Percentiles rank a stretch among this genome's conserved stretches.
Evolutionary conservation across 1,140 invertebrate species (phyloP).

Genomic region (Luehdorfia chinensis): DNA sequence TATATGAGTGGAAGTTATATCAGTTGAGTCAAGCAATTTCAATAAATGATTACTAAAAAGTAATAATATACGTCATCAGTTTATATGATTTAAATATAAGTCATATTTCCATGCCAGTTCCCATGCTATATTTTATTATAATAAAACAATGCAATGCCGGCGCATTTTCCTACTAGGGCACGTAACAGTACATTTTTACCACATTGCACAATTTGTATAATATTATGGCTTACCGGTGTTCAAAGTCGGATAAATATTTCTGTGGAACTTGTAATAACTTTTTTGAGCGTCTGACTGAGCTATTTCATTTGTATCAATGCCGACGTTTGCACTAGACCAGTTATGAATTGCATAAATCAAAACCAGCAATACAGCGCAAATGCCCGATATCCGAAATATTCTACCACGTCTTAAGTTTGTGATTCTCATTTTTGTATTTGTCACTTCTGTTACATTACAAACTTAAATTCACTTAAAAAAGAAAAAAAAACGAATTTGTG

Average conservation of each 20-base stretch:
- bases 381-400: slow-evolving; percentile 48
- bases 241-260: slow-evolving; percentile 53
- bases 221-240: slow-evolving; percentile 32
- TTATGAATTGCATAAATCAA: slow-evolving; percentile 60
- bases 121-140: slow-evolving; percentile 23
- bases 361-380: slow-evolving; percentile 49
- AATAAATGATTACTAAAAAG: no score
- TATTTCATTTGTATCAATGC: slow-evolving; percentile 27
- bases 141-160: slow-evolving; percentile 43
- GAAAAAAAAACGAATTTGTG: background rate
- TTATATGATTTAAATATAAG: background rate
- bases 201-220: slow-evolving; percentile 4
- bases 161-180: slow-evolving; percentile 26
- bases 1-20: no score
- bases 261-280: slow-evolving; percentile 51
- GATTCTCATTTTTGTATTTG: slow-evolving; percentile 53
- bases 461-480: slow-evolving; percentile 13
- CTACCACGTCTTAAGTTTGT: slow-evolving; percentile 65
- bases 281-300: slow-evolving; percentile 30
- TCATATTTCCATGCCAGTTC: slow-evolving; percentile 1
- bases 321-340: slow-evolving; percentile 47
- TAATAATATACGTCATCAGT: no score
- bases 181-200: slow-evolving; percentile 40
- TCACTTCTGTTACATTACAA: slow-evolving; percentile 27
- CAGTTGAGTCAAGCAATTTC: no score